These are phyloP conservation scores for Corvus moneduloides DNA, from an alignment of 2,113 vertebrate species.

Conservation along the genomic window DNA sequence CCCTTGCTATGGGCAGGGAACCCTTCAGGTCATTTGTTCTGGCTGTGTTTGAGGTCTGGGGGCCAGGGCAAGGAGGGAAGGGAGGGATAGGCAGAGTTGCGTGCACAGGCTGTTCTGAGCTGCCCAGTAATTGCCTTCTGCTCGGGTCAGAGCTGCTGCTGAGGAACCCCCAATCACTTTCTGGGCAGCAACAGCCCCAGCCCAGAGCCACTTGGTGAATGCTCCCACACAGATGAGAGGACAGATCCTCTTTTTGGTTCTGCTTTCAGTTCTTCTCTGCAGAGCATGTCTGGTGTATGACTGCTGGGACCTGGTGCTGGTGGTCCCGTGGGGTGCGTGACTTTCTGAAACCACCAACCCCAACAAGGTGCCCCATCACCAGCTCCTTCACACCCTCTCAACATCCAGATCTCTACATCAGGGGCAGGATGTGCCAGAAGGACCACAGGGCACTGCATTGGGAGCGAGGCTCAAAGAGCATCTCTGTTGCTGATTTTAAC, in stretches of 20 bases:
- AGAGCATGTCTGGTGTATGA: not conserved
- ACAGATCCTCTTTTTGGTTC: conserved; percentile 47
- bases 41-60: not conserved
- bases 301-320: accelerated
- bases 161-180: not conserved
- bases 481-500: not conserved
- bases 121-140: not conserved
- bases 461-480: accelerated
- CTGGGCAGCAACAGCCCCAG: accelerated
- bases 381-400: not conserved
- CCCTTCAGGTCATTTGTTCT: not conserved
- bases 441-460: accelerated
- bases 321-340: not conserved
- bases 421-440: accelerated
- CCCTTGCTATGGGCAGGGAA: not conserved
- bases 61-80: accelerated
- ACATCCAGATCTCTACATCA: not conserved
- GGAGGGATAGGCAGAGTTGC: not conserved
- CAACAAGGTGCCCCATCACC: not conserved
- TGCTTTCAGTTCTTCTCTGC: conserved; percentile 25
- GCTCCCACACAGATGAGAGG: not conserved
- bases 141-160: not conserved
- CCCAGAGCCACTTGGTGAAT: not conserved
- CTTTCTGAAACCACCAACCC: not conserved
- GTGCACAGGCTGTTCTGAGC: not conserved